A percentile compares a stretch with the other conserved stretches of the same genome.
phyloP scores from a whole-genome alignment of 2,888 invertebrate species.

The Brachyptera risi region DNA sequence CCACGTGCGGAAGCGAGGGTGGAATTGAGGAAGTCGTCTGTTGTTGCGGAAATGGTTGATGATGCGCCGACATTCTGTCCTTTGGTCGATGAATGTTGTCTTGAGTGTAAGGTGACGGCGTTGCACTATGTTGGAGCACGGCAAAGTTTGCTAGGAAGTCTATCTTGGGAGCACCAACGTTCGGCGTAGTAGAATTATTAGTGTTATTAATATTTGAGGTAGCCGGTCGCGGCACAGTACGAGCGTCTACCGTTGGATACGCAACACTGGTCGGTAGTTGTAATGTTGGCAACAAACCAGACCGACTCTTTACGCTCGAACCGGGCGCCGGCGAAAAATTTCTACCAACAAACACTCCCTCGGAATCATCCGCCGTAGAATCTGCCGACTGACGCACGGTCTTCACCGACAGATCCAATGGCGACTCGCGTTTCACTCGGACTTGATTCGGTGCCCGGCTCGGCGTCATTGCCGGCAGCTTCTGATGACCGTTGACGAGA shows the following conservation, averaged over 20 bases:
- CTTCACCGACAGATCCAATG: conserved; percentile 83
- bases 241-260: conserved; percentile 36
- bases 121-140: conserved; percentile 40
- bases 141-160: conserved; percentile 74
- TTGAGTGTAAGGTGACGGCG: background rate
- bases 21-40: conserved; percentile 37
- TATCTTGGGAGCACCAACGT: conserved; percentile 59
- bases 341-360: conserved; percentile 39
- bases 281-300: too few relatives aligned
- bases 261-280: conserved; percentile 37
- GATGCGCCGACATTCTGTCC: too few relatives aligned
- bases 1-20: conserved; percentile 41
- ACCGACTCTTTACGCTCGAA: conserved; percentile 35
- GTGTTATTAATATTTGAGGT: conserved; percentile 26
- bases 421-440: conserved; percentile 64
- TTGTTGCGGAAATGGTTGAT: conserved; percentile 38
- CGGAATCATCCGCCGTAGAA: conserved; percentile 70
- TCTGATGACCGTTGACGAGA: conserved; percentile 23
- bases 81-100: conserved; percentile 17
- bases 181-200: conserved; percentile 38
- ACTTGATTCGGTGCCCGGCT: conserved; percentile 15
- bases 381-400: conserved; percentile 85
- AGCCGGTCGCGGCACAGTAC: conserved; percentile 35
- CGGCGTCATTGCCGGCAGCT: conserved; percentile 16
- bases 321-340: conserved; percentile 31